A percentile compares a stretch with the other conserved stretches of the same genome.
These are phyloP conservation scores for Aphyosemion australe DNA, from an alignment of 2,113 vertebrate genomes.

Conservation along the genomic window DNA sequence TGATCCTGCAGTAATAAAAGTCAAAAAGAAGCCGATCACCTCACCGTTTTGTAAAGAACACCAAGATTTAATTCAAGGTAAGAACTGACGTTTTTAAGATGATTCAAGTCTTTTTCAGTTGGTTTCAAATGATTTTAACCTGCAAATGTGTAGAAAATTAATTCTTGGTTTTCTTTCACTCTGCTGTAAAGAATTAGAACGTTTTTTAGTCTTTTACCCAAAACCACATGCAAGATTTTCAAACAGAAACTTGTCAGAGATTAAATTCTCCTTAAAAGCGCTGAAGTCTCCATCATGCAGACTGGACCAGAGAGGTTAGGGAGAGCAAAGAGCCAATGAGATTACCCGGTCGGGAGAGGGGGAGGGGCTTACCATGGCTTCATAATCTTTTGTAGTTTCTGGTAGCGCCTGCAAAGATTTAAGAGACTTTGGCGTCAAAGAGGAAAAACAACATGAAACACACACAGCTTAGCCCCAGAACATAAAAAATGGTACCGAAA, in stretches of 20 bases:
- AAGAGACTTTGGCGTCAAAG: slow-evolving; percentile 87
- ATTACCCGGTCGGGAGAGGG: slow-evolving; percentile 61
- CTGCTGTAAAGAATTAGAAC: slow-evolving; percentile 5
- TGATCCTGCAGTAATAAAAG: slow-evolving; percentile 2
- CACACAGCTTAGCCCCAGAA: neutral
- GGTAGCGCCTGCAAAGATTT: slow-evolving; percentile 97
- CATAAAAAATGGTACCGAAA: too few species aligned
- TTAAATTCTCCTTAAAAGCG: slow-evolving; percentile 49
- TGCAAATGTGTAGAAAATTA: slow-evolving; percentile 3
- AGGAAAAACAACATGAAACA: slow-evolving; percentile 40
- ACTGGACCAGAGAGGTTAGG: slow-evolving; percentile 74
- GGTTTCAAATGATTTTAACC: neutral
- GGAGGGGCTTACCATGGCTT: slow-evolving; percentile 96
- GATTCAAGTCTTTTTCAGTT: too few species aligned
- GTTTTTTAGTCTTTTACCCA: slow-evolving; percentile 47
- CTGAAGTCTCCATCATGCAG: slow-evolving; percentile 83
- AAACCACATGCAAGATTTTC: slow-evolving; percentile 75
- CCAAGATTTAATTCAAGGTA: slow-evolving; percentile 55
- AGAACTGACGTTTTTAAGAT: neutral
- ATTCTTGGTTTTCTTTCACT: slow-evolving; percentile 60
- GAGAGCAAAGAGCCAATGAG: slow-evolving; percentile 74
- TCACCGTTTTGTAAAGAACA: slow-evolving; percentile 37
- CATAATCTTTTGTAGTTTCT: slow-evolving; percentile 99
- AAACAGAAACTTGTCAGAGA: slow-evolving; percentile 46
- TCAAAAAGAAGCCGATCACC: slow-evolving; percentile 1